Conservation (phyloP, 30 jellyfish, hydroid and myxozoan genomes). For the Pseudorhiza aurosa region DNA sequence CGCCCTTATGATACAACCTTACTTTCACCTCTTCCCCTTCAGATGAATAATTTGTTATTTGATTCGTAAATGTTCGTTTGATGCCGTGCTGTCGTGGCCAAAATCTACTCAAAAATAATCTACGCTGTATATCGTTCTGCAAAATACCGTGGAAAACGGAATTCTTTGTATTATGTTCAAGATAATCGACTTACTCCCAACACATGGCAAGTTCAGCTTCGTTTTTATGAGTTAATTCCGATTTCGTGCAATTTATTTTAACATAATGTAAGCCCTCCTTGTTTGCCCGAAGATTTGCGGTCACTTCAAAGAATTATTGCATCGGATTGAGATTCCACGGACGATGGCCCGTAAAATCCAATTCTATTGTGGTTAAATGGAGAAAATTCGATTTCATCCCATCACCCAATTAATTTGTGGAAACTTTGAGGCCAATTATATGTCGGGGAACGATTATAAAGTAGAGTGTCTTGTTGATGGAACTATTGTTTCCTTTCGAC, state of each 20-base stretch:
- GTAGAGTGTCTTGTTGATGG: not conserved
- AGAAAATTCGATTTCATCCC: not conserved
- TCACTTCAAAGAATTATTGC: not conserved
- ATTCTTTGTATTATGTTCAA: not conserved
- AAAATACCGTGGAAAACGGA: not conserved
- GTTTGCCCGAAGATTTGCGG: not conserved
- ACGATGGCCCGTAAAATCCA: constrained; percentile 20
- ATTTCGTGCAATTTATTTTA: not conserved
- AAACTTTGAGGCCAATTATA: not conserved
- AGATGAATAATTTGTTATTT: no score
- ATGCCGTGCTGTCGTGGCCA: not conserved
- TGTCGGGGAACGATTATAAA: not conserved
- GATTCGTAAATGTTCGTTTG: no score
- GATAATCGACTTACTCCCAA: not conserved
- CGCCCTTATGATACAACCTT: no score
- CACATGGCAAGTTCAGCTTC: not conserved
- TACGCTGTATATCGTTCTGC: not conserved
- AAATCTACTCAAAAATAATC: not conserved
- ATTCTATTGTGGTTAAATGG: constrained; percentile 19
- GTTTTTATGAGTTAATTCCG: not conserved
- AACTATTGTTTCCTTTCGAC: not conserved
- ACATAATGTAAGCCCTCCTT: not conserved
- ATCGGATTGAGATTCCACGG: constrained; percentile 8
- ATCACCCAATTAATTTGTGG: not conserved
- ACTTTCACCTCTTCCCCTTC: no score